Base-by-base conservation (phyloP, 2,888 invertebrate genomes). In the Leucoma salicis region DNA sequence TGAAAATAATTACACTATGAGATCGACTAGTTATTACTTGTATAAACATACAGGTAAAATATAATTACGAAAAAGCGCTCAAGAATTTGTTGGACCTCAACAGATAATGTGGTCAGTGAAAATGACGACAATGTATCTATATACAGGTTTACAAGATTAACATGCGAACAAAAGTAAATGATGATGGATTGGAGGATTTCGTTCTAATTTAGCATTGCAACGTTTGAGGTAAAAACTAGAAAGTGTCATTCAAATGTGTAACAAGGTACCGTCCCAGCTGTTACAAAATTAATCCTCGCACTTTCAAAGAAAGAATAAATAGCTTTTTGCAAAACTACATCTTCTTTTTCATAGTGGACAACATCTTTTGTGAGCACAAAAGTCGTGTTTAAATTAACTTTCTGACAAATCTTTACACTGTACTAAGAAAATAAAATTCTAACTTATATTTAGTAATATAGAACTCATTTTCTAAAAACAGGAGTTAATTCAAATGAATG, bases 331-430 rank as follows among this genome's bases (percentile, higher is more conserved):
- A 74, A 72, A 77, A 76, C 74, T 61, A 61, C 63, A 66, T 67
- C 69, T 57, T 70, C 71, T 66, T 57, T 63, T 54, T 62, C 65
- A 67, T 69, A 74, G 72, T 73, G 79, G 75, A 80, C 82, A 77
- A 81, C 80, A 74, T 81, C 82, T 74, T 84, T 84, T 87, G 82
- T 82, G 73, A 65, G 66, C 65, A 76, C 39, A 53, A 56, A 82
- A 79, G 75, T 80, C 74, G 68, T 75, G 79, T 77, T 84, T 82
- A 70, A 85, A 85, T 87, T 84, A 83, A 82, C 77, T 84, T 83
- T 81, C 74, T 76, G 69, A 70, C 69, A 66, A 67, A 55, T 67
- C 63, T 62, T 53, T 48, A 46, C 16, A 11, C n/a, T 1, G 2
- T n/a, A 10, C 24, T 2, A 2, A 2, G 11, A 35, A 48, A 42